A percentile compares a stretch with the other conserved stretches of the same genome.
These are phyloP conservation scores for Himalopsyche anomala DNA, from an alignment of 2,888 invertebrate species.

Conservation along the genomic window DNA sequence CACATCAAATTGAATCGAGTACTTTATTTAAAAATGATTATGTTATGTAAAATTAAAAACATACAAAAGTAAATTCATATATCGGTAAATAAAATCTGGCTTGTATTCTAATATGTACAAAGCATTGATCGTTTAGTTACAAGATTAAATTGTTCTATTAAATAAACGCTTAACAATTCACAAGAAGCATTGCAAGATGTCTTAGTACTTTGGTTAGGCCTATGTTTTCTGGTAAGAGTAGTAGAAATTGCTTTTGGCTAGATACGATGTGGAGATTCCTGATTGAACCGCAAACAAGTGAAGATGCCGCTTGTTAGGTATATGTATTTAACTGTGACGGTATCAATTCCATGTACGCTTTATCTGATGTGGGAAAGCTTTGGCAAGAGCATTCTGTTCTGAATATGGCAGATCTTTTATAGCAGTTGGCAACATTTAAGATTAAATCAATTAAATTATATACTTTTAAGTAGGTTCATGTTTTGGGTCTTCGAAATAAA, in stretches of 20 bases:
- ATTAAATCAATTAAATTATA: not conserved
- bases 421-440: not conserved
- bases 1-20: too few relatives aligned
- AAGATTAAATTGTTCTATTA: not conserved
- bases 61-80: too few relatives aligned
- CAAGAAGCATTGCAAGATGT: not conserved
- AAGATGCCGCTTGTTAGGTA: not conserved
- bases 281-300: conserved; percentile 35
- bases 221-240: conserved; percentile 22
- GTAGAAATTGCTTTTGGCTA: conserved; percentile 23
- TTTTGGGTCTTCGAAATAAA: too few relatives aligned
- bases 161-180: not conserved
- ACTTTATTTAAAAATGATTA: too few relatives aligned
- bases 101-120: too few relatives aligned
- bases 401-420: not conserved
- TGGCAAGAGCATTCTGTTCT: not conserved
- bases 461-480: too few relatives aligned
- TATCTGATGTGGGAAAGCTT: conserved; percentile 29
- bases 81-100: too few relatives aligned
- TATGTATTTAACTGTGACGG: conserved; percentile 9
- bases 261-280: conserved; percentile 28
- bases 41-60: too few relatives aligned
- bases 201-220: not conserved
- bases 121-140: not conserved
- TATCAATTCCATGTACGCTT: conserved; percentile 34